Percentiles rank a stretch among this genome's conserved stretches.
phyloP scores from a whole-genome alignment of 2,888 invertebrate genomes.

The Ditylenchus weischeri region DNA sequence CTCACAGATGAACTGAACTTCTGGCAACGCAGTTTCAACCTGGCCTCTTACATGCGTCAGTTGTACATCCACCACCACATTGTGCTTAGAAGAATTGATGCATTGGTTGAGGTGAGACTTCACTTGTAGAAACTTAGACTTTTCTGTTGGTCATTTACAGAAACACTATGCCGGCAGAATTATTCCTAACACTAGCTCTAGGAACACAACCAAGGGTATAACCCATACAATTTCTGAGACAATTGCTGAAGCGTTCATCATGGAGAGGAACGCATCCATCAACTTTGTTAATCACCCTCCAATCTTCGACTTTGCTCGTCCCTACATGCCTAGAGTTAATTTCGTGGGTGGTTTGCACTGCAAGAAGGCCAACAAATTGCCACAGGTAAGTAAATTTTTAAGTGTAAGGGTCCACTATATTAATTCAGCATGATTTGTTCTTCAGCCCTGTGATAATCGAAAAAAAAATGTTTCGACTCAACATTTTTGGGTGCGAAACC shows the following conservation, averaged over 20 bases:
- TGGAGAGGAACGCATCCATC: slow-evolving; percentile 58
- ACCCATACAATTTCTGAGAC: not conserved
- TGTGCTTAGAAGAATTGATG: slow-evolving; percentile 52
- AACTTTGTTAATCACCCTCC: slow-evolving; percentile 58
- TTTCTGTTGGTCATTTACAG: slow-evolving; percentile 8
- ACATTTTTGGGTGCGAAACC: too few relatives aligned
- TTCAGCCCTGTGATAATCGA: too few relatives aligned
- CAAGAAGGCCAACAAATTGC: slow-evolving; percentile 42
- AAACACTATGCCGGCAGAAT: slow-evolving; percentile 32
- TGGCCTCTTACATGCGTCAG: slow-evolving; percentile 50
- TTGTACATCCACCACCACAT: slow-evolving; percentile 57
- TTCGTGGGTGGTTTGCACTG: slow-evolving; percentile 58
- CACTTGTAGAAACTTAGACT: not conserved
- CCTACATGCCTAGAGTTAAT: slow-evolving; percentile 57
- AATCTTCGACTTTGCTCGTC: slow-evolving; percentile 58
- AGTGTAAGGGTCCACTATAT: not conserved
- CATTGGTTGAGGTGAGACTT: slow-evolving; percentile 43
- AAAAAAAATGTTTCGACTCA: too few relatives aligned
- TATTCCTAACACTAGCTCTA: slow-evolving; percentile 11
- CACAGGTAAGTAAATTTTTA: slow-evolving; percentile 34
- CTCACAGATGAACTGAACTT: slow-evolving; percentile 55
- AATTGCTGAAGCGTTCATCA: slow-evolving; percentile 41
- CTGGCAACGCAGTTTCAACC: slow-evolving; percentile 46
- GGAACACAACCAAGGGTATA: not conserved
- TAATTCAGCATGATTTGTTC: too few relatives aligned